Evolutionary conservation across 2,113 vertebrate species (phyloP).

Genomic region (Mirounga angustirostris): DNA sequence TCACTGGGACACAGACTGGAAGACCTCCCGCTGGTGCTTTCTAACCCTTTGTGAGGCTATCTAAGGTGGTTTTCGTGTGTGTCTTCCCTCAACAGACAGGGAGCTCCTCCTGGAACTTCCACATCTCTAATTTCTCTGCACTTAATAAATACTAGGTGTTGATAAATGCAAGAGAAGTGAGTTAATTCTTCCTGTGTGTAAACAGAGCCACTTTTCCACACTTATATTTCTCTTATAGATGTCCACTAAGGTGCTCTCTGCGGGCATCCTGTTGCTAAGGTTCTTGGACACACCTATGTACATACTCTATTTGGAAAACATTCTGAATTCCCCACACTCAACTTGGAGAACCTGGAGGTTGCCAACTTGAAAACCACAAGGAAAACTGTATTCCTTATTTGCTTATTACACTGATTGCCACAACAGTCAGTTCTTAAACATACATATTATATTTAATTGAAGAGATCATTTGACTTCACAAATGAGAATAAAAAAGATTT

Average conservation of each 20-base stretch:
- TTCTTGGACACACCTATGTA: background rate
- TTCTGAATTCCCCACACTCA: background rate
- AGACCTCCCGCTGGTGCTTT: background rate
- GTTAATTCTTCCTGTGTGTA: background rate
- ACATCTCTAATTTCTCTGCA: background rate
- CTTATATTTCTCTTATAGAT: background rate
- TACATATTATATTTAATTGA: background rate
- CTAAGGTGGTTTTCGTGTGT: background rate
- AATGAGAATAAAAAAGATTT: background rate
- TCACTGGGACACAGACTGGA: background rate
- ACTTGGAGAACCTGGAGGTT: background rate
- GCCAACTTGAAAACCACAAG: constrained; percentile 1
- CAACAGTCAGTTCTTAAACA: background rate
- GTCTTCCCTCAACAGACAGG: background rate
- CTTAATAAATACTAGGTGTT: background rate
- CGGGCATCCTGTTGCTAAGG: background rate
- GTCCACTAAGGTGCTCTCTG: background rate
- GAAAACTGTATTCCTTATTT: background rate
- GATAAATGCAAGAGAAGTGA: background rate
- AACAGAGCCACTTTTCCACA: background rate
- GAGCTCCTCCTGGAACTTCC: background rate
- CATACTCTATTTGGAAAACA: background rate
- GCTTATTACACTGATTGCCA: background rate
- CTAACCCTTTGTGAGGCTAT: background rate
- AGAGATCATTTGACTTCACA: background rate